These are phyloP conservation scores for Pseudomyrmex dendroicus DNA, from an alignment of 1,140 invertebrate species.

Conservation along the genomic window DNA sequence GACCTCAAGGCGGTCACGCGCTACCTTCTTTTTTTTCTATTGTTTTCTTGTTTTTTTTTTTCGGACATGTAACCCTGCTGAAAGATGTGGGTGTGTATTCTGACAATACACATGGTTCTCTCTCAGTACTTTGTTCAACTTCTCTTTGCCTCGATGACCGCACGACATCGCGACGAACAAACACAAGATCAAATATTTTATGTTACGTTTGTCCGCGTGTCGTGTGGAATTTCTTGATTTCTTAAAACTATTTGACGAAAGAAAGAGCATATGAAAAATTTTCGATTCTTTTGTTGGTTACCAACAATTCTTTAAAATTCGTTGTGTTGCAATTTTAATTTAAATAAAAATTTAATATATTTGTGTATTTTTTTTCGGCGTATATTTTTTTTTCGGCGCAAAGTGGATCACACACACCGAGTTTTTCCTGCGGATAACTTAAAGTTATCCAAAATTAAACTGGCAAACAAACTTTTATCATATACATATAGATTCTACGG, in stretches of 20 bases:
- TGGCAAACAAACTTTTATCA: constrained; percentile 1
- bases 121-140: too few relatives aligned
- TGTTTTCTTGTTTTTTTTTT: constrained; percentile 12
- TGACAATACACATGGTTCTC: constrained; percentile 10
- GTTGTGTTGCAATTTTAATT: neutral
- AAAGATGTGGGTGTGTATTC: neutral
- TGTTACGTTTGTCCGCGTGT: too few relatives aligned
- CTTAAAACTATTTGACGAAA: too few relatives aligned
- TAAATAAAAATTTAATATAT: neutral
- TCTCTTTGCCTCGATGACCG: too few relatives aligned
- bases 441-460: neutral
- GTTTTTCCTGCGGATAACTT: neutral
- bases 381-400: neutral
- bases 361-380: neutral
- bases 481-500: constrained; percentile 1
- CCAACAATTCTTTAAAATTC: too few relatives aligned
- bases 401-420: neutral
- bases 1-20: constrained; percentile 43
- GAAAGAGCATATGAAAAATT: too few relatives aligned
- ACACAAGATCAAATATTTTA: too few relatives aligned
- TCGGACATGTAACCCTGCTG: neutral
- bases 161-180: too few relatives aligned
- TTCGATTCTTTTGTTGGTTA: too few relatives aligned
- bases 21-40: constrained; percentile 28
- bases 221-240: too few relatives aligned